Percentiles rank a stretch among this genome's conserved stretches.
phyloP scores from a whole-genome alignment of 2,113 vertebrate species.

The Mastomys natalensis region DNA sequence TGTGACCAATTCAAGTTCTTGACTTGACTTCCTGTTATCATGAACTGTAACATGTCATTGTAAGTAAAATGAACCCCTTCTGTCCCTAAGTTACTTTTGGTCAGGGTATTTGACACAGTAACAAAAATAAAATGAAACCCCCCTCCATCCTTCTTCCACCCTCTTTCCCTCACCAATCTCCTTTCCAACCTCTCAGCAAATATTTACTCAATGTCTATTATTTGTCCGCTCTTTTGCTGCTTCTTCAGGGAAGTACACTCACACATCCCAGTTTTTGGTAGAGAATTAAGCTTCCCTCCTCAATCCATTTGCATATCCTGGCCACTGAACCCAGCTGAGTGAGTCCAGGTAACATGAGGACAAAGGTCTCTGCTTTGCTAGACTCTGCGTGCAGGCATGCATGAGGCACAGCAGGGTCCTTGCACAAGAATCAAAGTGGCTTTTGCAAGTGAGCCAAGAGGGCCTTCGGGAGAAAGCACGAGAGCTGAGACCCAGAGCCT shows the following conservation, averaged over 20 bases:
- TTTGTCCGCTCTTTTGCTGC: not conserved
- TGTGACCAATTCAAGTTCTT: not conserved
- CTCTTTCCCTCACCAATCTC: not conserved
- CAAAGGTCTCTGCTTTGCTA: not conserved
- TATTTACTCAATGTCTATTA: not conserved
- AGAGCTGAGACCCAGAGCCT: not conserved
- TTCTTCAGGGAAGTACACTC: not conserved
- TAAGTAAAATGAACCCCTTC: not conserved
- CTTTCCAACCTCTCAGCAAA: not conserved
- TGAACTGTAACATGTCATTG: not conserved
- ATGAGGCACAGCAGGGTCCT: not conserved
- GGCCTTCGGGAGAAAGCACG: not conserved
- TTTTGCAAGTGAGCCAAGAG: not conserved
- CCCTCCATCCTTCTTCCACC: not conserved
- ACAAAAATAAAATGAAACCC: not conserved
- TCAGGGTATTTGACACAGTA: not conserved
- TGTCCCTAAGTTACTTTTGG: not conserved
- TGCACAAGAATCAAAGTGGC: not conserved
- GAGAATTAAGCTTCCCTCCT: not conserved
- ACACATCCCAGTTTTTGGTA: too few species aligned
- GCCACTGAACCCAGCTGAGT: not conserved
- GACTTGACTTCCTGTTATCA: not conserved
- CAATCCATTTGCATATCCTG: not conserved
- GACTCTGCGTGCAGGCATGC: not conserved
- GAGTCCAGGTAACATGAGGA: not conserved